Evolutionary conservation across 2,113 vertebrate genomes (phyloP), one percentile per base, ranked within the genome.

Genomic region (Crotalus viridis): DNA sequence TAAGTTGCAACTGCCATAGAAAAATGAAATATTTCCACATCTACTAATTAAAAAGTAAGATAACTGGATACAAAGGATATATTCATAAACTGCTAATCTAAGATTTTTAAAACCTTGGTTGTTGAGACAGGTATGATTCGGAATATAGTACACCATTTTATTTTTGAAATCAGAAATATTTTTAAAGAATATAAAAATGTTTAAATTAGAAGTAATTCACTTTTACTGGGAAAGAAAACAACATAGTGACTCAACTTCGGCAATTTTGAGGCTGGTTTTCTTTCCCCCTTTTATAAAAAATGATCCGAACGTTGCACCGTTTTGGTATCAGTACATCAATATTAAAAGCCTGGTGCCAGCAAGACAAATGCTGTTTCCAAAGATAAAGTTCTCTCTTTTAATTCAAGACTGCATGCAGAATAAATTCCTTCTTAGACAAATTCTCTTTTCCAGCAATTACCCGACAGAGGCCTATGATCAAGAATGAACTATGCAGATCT

Each of bases 291-390:
- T 54, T 39, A 85, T 54, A 91, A 91, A 88, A 91, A 89, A 85
- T 89, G 52, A 85, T 24, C 28, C 13, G 43, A 64, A 87, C 39
- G 46, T 48, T 54, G 56, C 22, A n/a, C 46, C 46, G 3, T 89
- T 91, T 91, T n/a, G 28, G 5, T 52, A 22, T 51, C 52, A 43
- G 54, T 39, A 85, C 46, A 89, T 89, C 28, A 89, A 85, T 43
- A 91, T 59, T 89, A 89, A 46, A 89, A 89, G 55, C 9, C 56
- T 91, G 17, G n/a, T 91, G 90, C 54, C 87, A 93, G 24, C 28
- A 39, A 91, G 90, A 52, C n/a, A 93, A 85, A 86, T 89, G n/a
- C 69, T 22, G 24, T 85, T 89, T 93, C 90, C 87, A 91, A n/a
- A 91, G 85, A 89, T 61, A 93, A 90, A 15, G 69, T 61, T 85